phyloP scores from a whole-genome alignment of 2,797 vertebrate genomes.

The Lindbergichthys nudifrons region DNA sequence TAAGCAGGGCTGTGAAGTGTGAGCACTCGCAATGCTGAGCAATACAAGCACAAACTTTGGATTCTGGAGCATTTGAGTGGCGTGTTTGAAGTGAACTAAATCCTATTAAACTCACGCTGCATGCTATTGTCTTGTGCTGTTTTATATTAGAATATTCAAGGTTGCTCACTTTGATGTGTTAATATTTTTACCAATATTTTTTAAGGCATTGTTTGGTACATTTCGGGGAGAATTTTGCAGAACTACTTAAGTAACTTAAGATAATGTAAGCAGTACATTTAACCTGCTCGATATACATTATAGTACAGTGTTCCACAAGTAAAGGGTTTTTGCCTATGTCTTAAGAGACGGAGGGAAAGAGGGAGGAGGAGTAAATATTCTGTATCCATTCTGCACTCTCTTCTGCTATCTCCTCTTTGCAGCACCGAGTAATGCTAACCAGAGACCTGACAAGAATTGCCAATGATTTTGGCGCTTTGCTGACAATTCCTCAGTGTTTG shows the following conservation, averaged over 20 bases:
- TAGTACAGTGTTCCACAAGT: constrained; percentile 26
- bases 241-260: no score
- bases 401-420: constrained; percentile 85
- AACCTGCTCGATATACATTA: constrained; percentile 56
- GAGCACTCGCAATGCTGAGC: constrained; percentile 74
- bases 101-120: constrained; percentile 78
- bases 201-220: constrained; percentile 14
- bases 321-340: constrained; percentile 43
- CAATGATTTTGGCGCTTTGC: constrained; percentile 83
- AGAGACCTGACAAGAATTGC: constrained; percentile 85
- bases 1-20: constrained; percentile 75
- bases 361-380: constrained; percentile 81
- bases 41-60: constrained; percentile 74
- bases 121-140: constrained; percentile 68
- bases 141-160: constrained; percentile 70
- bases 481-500: constrained; percentile 85
- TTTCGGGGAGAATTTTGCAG: constrained; percentile 24
- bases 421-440: constrained; percentile 81
- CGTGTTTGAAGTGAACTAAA: constrained; percentile 80
- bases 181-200: constrained; percentile 56
- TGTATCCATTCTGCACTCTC: constrained; percentile 78
- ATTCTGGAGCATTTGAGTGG: constrained; percentile 64
- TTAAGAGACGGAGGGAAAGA: constrained; percentile 56
- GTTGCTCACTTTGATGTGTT: constrained; percentile 65
- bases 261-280: constrained; percentile 46